phyloP scores from a whole-genome alignment of 2,113 vertebrate genomes.

The Plestiodon gilberti region DNA sequence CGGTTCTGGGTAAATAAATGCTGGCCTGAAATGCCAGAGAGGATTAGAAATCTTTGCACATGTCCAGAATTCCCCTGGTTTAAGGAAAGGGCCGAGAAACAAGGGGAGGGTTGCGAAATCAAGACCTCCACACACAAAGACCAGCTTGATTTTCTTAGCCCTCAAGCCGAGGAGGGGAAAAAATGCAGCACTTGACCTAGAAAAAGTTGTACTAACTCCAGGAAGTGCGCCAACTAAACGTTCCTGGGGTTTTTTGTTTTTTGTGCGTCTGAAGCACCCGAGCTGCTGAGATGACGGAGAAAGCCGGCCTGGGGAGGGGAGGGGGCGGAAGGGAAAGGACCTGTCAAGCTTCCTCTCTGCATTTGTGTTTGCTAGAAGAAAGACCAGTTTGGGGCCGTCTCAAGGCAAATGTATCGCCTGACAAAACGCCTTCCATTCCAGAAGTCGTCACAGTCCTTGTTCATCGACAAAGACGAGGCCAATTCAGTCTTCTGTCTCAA shows the following conservation, averaged over 20 bases:
- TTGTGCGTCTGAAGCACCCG: background rate
- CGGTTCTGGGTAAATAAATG: background rate
- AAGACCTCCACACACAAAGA: background rate
- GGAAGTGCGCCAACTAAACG: background rate
- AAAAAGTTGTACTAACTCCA: background rate
- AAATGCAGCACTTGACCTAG: background rate
- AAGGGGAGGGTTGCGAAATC: background rate
- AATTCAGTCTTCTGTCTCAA: too few relatives aligned
- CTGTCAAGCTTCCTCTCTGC: background rate
- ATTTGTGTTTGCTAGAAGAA: background rate
- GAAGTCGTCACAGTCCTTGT: too few relatives aligned
- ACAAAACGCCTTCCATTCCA: too few relatives aligned
- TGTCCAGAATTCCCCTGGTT: background rate
- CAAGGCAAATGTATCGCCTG: background rate
- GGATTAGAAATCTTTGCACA: background rate
- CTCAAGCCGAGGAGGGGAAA: too few relatives aligned
- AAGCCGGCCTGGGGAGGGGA: background rate
- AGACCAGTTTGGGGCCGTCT: background rate
- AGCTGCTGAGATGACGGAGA: background rate
- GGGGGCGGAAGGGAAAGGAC: background rate
- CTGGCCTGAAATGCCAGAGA: too few relatives aligned
- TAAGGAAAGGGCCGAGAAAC: background rate
- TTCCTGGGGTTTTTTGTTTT: too few relatives aligned
- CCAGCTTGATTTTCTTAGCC: background rate
- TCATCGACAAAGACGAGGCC: too few relatives aligned